phyloP scores from a whole-genome alignment of 1,140 invertebrate genomes.

The Drosophila kepulauana region DNA sequence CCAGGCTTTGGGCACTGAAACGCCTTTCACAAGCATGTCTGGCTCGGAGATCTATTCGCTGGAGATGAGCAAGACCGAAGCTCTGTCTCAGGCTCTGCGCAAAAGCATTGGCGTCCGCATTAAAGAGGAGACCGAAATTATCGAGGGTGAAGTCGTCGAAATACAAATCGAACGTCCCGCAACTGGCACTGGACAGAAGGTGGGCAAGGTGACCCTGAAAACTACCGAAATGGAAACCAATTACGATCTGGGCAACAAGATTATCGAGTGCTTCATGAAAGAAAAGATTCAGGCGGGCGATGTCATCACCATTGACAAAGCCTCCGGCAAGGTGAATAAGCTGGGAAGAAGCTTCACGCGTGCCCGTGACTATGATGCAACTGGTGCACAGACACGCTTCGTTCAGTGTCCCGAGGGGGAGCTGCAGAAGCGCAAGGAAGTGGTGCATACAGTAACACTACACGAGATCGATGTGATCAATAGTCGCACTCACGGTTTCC shows the following conservation, averaged over 20 bases:
- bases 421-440: slow-evolving; percentile 99
- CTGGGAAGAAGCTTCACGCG: slow-evolving; percentile 97
- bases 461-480: slow-evolving; percentile 99
- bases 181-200: slow-evolving; percentile 95
- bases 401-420: slow-evolving; percentile 99
- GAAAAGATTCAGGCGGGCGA: slow-evolving; percentile 99
- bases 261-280: slow-evolving; percentile 98
- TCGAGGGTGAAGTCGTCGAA: slow-evolving; percentile 99
- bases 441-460: slow-evolving; percentile 98
- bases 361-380: slow-evolving; percentile 99
- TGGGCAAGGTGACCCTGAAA: slow-evolving; percentile 97
- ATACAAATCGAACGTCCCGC: slow-evolving; percentile 98
- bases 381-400: slow-evolving; percentile 95
- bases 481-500: slow-evolving; percentile 97
- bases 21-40: slow-evolving; percentile 98
- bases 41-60: slow-evolving; percentile 99
- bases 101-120: slow-evolving; percentile 99
- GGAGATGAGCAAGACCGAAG: slow-evolving; percentile 99
- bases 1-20: slow-evolving; percentile 96
- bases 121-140: slow-evolving; percentile 99
- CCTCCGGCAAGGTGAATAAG: slow-evolving; percentile 98
- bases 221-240: slow-evolving; percentile 99
- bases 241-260: slow-evolving; percentile 99
- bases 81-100: slow-evolving; percentile 97
- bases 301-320: slow-evolving; percentile 99